Evolutionary conservation across 2,888 invertebrate species (phyloP).

Genomic region (Graphium colonna): DNA sequence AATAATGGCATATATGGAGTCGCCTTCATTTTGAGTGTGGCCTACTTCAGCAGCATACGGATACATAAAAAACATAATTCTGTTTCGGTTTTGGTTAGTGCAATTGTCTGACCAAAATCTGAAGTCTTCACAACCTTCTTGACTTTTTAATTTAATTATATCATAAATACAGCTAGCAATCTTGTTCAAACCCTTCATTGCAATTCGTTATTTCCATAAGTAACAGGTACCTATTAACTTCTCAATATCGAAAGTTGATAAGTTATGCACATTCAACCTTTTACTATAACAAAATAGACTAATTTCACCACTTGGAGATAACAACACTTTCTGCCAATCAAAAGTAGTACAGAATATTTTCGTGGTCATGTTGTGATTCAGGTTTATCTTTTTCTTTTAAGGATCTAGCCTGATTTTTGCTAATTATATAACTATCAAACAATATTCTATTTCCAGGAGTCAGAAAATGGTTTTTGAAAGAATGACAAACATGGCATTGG

Average conservation of each 20-base stretch:
- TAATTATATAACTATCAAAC: background rate
- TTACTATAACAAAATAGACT: background rate
- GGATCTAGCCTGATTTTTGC: background rate
- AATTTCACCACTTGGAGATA: too few species aligned
- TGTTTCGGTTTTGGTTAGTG: slow-evolving; percentile 25
- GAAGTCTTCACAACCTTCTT: slow-evolving; percentile 21
- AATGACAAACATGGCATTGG: slow-evolving; percentile 8
- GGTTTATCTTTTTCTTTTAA: too few species aligned
- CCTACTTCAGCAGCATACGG: slow-evolving; percentile 22
- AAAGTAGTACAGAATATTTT: too few species aligned
- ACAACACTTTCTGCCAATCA: too few species aligned
- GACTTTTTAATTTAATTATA: slow-evolving; percentile 13
- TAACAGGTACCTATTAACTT: slow-evolving; percentile 15
- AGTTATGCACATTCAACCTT: background rate
- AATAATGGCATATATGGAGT: too few species aligned
- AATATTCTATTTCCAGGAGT: background rate
- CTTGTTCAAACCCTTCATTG: too few species aligned
- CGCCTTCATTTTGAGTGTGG: too few species aligned
- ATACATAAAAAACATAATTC: slow-evolving; percentile 23
- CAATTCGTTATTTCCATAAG: too few species aligned
- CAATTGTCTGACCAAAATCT: too few species aligned
- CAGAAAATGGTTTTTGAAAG: slow-evolving; percentile 29
- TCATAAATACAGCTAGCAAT: slow-evolving; percentile 23
- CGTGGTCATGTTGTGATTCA: background rate
- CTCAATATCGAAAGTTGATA: slow-evolving; percentile 1